Conservation (phyloP, 2,888 invertebrate species). For the Cephus sareptanus region DNA sequence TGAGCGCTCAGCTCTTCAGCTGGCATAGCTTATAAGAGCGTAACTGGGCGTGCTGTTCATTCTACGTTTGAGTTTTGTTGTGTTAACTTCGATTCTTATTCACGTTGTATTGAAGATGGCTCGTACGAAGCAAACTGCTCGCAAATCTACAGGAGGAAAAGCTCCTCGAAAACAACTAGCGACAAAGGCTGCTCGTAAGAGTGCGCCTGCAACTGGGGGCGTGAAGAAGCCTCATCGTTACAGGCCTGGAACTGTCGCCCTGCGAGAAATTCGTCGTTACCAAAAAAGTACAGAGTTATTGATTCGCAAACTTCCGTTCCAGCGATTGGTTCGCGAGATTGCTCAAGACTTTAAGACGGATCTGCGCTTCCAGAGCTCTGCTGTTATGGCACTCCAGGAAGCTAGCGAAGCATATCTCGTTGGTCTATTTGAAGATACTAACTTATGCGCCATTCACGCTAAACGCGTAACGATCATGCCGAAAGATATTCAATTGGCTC, state of each 20-base stretch:
- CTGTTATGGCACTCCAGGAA: slow-evolving; percentile 77
- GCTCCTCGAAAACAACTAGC: slow-evolving; percentile 78
- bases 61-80: not conserved
- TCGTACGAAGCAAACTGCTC: slow-evolving; percentile 80
- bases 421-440: slow-evolving; percentile 81
- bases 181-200: slow-evolving; percentile 78
- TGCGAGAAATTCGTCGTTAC: slow-evolving; percentile 78
- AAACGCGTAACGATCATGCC: slow-evolving; percentile 76
- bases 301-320: slow-evolving; percentile 79
- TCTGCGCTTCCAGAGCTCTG: slow-evolving; percentile 77
- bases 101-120: slow-evolving; percentile 68
- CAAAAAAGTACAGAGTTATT: slow-evolving; percentile 80
- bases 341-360: slow-evolving; percentile 82
- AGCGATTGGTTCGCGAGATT: slow-evolving; percentile 78
- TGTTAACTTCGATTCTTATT: not conserved
- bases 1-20: not conserved
- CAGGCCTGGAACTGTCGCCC: slow-evolving; percentile 76
- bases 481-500: slow-evolving; percentile 72
- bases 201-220: slow-evolving; percentile 77
- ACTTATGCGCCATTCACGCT: slow-evolving; percentile 82
- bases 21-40: not conserved
- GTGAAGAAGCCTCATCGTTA: slow-evolving; percentile 80
- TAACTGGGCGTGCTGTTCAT: not conserved
- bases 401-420: slow-evolving; percentile 74
- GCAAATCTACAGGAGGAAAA: slow-evolving; percentile 79